Conservation (phyloP, 2,797 vertebrate genomes). For the Pangasius sanitwongsei region DNA sequence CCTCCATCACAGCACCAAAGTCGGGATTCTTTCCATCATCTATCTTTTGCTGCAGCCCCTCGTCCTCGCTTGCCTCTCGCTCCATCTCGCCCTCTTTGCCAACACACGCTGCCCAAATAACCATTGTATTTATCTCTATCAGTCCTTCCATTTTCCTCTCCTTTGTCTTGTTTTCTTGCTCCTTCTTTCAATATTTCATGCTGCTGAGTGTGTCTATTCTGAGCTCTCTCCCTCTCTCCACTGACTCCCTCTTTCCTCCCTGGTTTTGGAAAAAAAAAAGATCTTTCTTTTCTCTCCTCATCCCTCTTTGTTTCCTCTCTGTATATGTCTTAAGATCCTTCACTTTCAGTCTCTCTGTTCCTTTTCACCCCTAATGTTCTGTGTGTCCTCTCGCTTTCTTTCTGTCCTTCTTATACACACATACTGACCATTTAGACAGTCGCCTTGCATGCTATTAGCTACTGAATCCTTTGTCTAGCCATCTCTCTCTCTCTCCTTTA, state of each 20-base stretch:
- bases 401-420: too few species aligned
- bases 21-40: conserved; percentile 65
- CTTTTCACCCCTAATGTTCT: conserved; percentile 74
- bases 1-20: conserved; percentile 44
- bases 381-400: conserved; percentile 63
- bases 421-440: conserved; percentile 1
- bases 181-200: conserved; percentile 82
- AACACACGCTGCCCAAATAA: conserved; percentile 63
- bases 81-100: conserved; percentile 9
- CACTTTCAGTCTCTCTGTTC: conserved; percentile 64
- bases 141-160: conserved; percentile 76
- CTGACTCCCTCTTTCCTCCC: conserved; percentile 44
- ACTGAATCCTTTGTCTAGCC: neutral
- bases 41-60: conserved; percentile 61
- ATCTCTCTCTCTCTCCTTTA: conserved; percentile 39
- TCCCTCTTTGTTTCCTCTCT: conserved; percentile 73
- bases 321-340: conserved; percentile 71
- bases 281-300: conserved; percentile 57
- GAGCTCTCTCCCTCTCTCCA: conserved; percentile 61
- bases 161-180: conserved; percentile 74
- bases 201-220: conserved; percentile 80
- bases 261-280: conserved; percentile 35
- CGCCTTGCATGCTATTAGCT: neutral
- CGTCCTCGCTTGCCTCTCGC: conserved; percentile 44
- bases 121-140: conserved; percentile 83